Conservation (phyloP, 2,797 vertebrate species). For the Sparus aurata region DNA sequence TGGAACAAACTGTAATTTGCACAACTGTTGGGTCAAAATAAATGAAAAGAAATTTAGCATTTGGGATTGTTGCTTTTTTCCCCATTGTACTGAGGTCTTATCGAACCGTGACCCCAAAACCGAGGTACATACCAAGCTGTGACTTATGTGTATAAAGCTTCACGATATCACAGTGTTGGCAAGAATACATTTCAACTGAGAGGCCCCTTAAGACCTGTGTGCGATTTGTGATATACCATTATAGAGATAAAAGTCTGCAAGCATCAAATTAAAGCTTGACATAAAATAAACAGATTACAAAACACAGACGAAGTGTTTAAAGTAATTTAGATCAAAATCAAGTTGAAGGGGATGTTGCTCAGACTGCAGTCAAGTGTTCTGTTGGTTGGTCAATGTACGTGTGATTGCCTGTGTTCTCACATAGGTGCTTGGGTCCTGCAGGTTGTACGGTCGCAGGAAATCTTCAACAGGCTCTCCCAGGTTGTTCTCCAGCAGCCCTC, state of each 20-base stretch:
- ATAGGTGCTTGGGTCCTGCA: conserved; percentile 95
- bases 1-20: no score
- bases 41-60: no score
- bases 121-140: no score
- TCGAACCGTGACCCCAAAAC: no score
- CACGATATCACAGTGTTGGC: background rate
- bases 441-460: conserved; percentile 94
- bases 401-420: conserved; percentile 82
- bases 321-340: background rate
- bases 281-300: background rate
- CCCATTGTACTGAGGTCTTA: no score
- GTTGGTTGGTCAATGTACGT: background rate
- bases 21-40: no score
- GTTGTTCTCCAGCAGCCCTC: conserved; percentile 95
- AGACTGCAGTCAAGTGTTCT: background rate
- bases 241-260: background rate
- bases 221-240: background rate
- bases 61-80: no score
- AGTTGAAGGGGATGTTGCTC: background rate
- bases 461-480: conserved; percentile 95
- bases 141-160: background rate
- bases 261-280: background rate
- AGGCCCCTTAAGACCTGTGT: background rate
- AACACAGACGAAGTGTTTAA: background rate
- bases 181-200: background rate